These are phyloP conservation scores for Notamacropus eugenii DNA, from an alignment of 2,797 vertebrate genomes.

Conservation along the genomic window DNA sequence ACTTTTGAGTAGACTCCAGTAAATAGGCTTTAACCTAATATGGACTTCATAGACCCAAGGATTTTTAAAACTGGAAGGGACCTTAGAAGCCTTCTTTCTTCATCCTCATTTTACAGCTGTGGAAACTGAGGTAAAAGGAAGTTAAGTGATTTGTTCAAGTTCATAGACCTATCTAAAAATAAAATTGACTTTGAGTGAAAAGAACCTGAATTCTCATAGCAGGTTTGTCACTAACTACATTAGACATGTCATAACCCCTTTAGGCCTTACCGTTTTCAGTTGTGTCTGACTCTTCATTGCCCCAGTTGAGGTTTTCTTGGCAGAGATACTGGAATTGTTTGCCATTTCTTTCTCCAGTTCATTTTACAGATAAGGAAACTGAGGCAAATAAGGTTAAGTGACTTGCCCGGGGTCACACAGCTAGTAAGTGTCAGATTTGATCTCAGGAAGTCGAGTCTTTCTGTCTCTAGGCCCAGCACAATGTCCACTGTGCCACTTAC, in stretches of 20 bases:
- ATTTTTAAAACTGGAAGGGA: background rate
- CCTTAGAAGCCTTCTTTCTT: background rate
- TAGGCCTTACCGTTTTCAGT: background rate
- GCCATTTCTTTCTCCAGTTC: background rate
- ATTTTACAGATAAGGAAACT: background rate
- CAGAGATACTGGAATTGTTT: background rate
- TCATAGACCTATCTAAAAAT: background rate
- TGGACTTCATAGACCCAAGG: background rate
- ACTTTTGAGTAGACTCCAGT: background rate
- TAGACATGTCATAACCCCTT: background rate
- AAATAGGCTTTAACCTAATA: background rate
- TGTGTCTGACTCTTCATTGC: background rate
- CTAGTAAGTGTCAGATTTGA: background rate
- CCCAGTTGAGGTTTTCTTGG: background rate
- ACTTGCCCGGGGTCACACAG: background rate
- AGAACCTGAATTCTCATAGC: background rate
- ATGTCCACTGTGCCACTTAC: background rate
- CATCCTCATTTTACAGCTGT: background rate
- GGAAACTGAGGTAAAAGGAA: background rate
- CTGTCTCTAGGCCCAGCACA: background rate
- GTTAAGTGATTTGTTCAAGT: background rate
- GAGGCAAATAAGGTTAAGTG: background rate
- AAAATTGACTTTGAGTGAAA: background rate
- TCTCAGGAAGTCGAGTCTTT: background rate
- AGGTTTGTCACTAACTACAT: background rate